Evolutionary conservation across 2,888 invertebrate genomes (phyloP).

Genomic region (Quadroppia sp.): DNA sequence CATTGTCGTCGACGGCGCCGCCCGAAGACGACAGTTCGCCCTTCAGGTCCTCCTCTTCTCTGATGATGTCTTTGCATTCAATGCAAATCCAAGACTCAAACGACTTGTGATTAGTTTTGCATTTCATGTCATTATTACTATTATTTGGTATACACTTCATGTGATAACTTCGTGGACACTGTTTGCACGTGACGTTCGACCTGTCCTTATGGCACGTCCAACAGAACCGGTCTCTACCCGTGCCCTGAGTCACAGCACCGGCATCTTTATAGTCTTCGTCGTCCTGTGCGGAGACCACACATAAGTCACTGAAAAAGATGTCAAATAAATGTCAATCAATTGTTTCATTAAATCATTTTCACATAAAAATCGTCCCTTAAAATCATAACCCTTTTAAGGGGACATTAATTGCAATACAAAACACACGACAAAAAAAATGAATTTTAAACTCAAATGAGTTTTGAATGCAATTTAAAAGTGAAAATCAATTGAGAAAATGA

Average conservation of each 20-base stretch:
- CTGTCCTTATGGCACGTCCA: conserved; percentile 66
- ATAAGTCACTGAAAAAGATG: background rate
- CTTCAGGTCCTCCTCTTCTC: conserved; percentile 59
- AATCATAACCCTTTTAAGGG: too few relatives aligned
- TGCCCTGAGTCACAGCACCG: background rate
- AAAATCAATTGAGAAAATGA: background rate
- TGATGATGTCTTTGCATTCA: conserved; percentile 71
- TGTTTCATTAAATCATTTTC: background rate
- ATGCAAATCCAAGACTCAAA: conserved; percentile 69
- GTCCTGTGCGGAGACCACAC: background rate
- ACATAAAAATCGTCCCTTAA: too few relatives aligned
- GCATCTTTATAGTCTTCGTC: background rate
- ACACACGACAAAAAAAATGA: too few relatives aligned
- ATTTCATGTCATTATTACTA: background rate
- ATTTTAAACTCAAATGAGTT: background rate
- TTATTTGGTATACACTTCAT: conserved; percentile 61
- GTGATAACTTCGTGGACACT: conserved; percentile 81
- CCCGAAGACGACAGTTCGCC: background rate
- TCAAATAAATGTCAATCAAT: background rate
- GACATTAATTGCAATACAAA: too few relatives aligned
- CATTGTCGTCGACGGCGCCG: conserved; percentile 59
- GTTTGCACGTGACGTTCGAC: conserved; percentile 59
- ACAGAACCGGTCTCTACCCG: conserved; percentile 58
- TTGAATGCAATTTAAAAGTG: background rate
- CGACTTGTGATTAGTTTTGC: background rate